Conservation (phyloP, 2,888 invertebrate genomes). For the Idaea straminata region DNA sequence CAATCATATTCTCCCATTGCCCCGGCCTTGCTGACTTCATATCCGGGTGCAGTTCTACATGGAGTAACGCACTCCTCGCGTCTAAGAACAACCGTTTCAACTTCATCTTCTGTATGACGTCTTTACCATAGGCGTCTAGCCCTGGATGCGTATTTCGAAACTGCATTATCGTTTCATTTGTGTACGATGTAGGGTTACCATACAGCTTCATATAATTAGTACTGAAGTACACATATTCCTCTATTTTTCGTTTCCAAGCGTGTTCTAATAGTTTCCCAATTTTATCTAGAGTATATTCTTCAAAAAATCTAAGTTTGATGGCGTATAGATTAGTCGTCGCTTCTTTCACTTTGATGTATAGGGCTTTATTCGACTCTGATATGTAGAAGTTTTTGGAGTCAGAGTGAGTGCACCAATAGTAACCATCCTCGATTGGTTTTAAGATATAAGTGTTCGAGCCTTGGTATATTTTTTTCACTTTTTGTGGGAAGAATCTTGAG, state of each 20-base stretch:
- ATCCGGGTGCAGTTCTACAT: constrained; percentile 48
- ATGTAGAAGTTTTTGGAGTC: constrained; percentile 48
- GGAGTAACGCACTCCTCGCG: constrained; percentile 48
- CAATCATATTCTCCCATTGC: constrained; percentile 47
- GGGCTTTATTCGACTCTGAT: constrained; percentile 54
- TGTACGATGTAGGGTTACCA: constrained; percentile 28
- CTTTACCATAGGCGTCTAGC: background rate
- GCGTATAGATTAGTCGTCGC: constrained; percentile 50
- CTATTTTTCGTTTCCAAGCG: constrained; percentile 50
- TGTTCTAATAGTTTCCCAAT: constrained; percentile 29
- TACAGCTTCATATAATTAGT: constrained; percentile 49
- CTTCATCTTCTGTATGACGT: constrained; percentile 29
- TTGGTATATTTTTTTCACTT: constrained; percentile 28
- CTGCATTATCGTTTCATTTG: constrained; percentile 21
- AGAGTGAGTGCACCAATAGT: constrained; percentile 67
- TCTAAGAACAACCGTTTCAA: constrained; percentile 59
- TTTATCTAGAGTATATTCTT: constrained; percentile 32
- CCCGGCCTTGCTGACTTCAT: constrained; percentile 51
- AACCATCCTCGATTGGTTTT: constrained; percentile 54
- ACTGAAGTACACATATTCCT: constrained; percentile 56
- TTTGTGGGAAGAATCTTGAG: constrained; percentile 44
- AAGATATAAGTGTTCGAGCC: constrained; percentile 41
- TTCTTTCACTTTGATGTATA: constrained; percentile 55
- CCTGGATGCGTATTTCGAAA: constrained; percentile 14
- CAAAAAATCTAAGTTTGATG: constrained; percentile 45